phyloP scores from a whole-genome alignment of 2,888 invertebrate species.

The Hypsopygia costalis region DNA sequence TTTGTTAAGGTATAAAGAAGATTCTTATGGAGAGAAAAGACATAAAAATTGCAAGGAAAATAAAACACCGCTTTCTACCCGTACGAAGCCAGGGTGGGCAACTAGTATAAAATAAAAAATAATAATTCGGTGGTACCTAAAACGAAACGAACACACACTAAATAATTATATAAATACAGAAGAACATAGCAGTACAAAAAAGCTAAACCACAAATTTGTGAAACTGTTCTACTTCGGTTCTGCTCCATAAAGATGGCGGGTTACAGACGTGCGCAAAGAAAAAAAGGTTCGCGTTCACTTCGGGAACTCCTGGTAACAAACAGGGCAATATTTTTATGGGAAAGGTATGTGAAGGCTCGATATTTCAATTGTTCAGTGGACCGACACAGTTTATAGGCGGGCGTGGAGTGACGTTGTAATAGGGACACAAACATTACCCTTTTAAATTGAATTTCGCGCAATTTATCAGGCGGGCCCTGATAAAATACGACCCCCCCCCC shows the following conservation, averaged over 20 bases:
- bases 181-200: not conserved
- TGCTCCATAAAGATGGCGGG: not conserved
- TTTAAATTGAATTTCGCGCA: conserved; percentile 75
- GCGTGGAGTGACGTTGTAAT: conserved; percentile 67
- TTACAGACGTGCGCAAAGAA: not conserved
- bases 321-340: conserved; percentile 51
- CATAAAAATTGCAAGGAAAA: too few relatives aligned
- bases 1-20: too few relatives aligned
- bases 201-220: not conserved
- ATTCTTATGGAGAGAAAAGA: too few relatives aligned
- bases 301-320: conserved; percentile 21
- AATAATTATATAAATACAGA: too few relatives aligned
- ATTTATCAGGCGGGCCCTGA: conserved; percentile 63
- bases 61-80: too few relatives aligned
- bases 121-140: too few relatives aligned
- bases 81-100: too few relatives aligned
- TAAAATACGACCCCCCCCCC: conserved; percentile 53
- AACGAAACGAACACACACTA: too few relatives aligned
- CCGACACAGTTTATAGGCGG: conserved; percentile 63
- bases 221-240: not conserved
- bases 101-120: too few relatives aligned
- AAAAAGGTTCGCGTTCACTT: conserved; percentile 1
- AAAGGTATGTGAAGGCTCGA: conserved; percentile 48
- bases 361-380: conserved; percentile 70
- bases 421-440: conserved; percentile 75